Conservation (phyloP, 2,797 vertebrate species). For the Phoxinus dragarum region DNA sequence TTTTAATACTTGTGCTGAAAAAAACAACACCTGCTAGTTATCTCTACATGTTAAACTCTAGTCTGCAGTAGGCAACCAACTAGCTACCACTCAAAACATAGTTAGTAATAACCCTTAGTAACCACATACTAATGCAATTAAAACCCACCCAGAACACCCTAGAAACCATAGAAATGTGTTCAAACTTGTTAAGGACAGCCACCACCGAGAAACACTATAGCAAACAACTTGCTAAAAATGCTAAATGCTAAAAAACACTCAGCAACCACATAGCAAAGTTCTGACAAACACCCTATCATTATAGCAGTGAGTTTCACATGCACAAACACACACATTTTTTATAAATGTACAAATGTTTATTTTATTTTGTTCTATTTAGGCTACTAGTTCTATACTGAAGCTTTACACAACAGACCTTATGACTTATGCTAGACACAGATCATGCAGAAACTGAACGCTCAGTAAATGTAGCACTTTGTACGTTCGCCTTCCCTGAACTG, state of each 20-base stretch:
- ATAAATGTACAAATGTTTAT: neutral
- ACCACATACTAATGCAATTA: neutral
- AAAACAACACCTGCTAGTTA: neutral
- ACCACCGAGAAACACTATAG: neutral
- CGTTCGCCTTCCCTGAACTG: slow-evolving; percentile 15
- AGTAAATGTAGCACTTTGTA: slow-evolving; percentile 12
- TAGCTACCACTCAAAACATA: neutral
- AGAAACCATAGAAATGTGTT: neutral
- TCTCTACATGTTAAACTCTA: neutral
- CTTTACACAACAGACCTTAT: slow-evolving; percentile 32
- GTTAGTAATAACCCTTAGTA: neutral
- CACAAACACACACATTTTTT: neutral
- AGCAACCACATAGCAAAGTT: neutral
- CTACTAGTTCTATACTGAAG: slow-evolving; percentile 18
- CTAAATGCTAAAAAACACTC: neutral
- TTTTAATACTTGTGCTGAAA: neutral
- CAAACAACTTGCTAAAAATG: neutral
- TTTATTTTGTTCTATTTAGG: neutral
- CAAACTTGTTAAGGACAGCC: neutral
- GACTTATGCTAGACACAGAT: slow-evolving; percentile 1
- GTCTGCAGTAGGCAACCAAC: neutral
- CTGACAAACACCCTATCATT: neutral
- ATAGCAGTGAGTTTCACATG: slow-evolving; percentile 1
- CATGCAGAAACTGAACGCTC: neutral
- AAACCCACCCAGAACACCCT: neutral